Percentiles rank a stretch among this genome's conserved stretches.
These are phyloP conservation scores for Helleia helle DNA, from an alignment of 2,888 invertebrate species.

Conservation along the genomic window DNA sequence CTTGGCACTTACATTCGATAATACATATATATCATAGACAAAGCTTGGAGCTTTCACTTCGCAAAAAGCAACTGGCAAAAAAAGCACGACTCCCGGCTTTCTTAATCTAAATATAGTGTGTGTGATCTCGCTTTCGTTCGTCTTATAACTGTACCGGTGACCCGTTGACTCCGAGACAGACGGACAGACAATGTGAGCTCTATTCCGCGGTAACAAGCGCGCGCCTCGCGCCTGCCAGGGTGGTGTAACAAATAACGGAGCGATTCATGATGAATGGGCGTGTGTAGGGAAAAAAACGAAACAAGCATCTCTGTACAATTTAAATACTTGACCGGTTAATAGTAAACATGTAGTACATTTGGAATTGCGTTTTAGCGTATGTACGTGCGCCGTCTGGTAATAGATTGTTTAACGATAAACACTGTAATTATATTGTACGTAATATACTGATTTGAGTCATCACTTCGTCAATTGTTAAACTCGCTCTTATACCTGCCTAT, in stretches of 20 bases:
- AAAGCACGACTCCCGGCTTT: constrained; percentile 14
- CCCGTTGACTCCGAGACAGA: constrained; percentile 9
- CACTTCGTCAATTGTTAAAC: not conserved
- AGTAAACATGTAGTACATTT: not conserved
- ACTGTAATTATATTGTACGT: no score
- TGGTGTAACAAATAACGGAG: constrained; percentile 31
- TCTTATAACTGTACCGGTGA: constrained; percentile 15
- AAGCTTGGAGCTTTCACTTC: not conserved
- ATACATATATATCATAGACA: not conserved
- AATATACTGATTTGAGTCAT: no score
- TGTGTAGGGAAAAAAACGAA: constrained; percentile 17
- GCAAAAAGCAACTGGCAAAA: constrained; percentile 12
- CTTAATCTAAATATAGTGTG: constrained; percentile 14
- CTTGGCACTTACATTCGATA: not conserved
- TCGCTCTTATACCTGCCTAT: no score
- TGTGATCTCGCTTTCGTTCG: constrained; percentile 18
- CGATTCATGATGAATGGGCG: constrained; percentile 40
- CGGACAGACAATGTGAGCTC: not conserved
- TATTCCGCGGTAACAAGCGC: not conserved
- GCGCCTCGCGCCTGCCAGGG: not conserved
- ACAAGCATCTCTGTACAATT: constrained; percentile 2
- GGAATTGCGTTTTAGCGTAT: no score
- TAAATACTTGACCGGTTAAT: not conserved
- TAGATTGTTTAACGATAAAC: no score
- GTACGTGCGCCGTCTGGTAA: no score